phyloP scores from a whole-genome alignment of 2,797 vertebrate genomes.

The Pelobates cultripes region DNA sequence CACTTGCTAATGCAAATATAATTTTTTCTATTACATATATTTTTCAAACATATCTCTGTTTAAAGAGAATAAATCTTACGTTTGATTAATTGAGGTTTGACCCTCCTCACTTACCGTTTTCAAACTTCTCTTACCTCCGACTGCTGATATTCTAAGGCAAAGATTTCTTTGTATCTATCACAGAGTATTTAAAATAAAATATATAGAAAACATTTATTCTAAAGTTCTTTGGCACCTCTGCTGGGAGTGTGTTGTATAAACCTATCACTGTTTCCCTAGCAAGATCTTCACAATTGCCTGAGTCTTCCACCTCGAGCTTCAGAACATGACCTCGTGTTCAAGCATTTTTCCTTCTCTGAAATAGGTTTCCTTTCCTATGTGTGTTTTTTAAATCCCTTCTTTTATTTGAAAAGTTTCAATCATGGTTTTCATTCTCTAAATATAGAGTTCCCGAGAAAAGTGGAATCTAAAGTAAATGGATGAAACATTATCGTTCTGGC shows the following conservation, averaged over 20 bases:
- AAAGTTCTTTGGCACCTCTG: slow-evolving; percentile 10
- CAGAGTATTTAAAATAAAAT: not conserved
- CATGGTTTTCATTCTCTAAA: slow-evolving; percentile 44
- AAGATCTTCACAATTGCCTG: slow-evolving; percentile 3
- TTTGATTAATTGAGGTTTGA: too few species aligned
- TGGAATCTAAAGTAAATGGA: slow-evolving; percentile 18
- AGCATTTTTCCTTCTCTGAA: slow-evolving; percentile 24
- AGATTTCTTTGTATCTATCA: not conserved
- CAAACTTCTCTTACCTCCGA: not conserved
- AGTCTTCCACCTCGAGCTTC: slow-evolving; percentile 14
- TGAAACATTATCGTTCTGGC: slow-evolving; percentile 23
- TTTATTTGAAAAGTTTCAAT: slow-evolving; percentile 47
- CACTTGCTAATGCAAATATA: too few species aligned
- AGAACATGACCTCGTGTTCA: slow-evolving; percentile 33
- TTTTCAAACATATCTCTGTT: too few species aligned
- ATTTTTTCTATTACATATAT: too few species aligned
- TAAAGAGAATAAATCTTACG: too few species aligned
- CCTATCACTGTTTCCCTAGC: not conserved
- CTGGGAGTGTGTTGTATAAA: slow-evolving; percentile 15
- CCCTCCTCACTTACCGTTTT: too few species aligned
- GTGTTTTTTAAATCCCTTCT: slow-evolving; percentile 41
- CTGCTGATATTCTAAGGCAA: not conserved
- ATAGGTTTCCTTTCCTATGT: slow-evolving; percentile 34
- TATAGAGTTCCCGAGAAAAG: slow-evolving; percentile 33
- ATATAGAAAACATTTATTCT: not conserved